Base-by-base conservation (phyloP, 1,140 invertebrate species). In the Heliconius melpomene region DNA sequence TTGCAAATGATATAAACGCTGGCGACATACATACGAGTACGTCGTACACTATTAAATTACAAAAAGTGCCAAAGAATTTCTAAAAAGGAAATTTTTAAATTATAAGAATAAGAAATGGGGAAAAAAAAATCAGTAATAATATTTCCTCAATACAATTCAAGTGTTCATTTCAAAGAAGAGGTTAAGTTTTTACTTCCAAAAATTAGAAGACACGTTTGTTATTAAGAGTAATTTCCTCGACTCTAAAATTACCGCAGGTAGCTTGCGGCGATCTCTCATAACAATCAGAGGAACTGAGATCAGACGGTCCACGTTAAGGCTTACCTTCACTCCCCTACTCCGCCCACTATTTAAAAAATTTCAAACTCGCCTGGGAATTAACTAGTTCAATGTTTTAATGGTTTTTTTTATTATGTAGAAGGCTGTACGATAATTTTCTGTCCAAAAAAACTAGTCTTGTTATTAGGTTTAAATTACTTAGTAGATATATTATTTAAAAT, bases 271-370 rank as follows among this genome's bases (percentile, higher is more conserved):
- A 84, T 86, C 80, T 86, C 87, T 84, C 84, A 83, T 84, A 86
- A 89, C 89, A 90, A 91, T 91, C 87, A 90, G 88, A 80, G 80
- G 82, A 87, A 82, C 82, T 81, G 77, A 82, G 83, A 82, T 85
- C 80, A 83, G 84, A 83, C 80, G 80, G 82, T 75, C 81, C 86
- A 89, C 84, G 85, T 87, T 83, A 91, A 91, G 90, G 89, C 86
- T 90, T 88, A 89, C 85, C 86, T 88, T 84, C 79, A 84, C 85
- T 84, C 74, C 82, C 57, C 75, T 77, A 82, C 86, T 75, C 86
- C 92, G 91, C 93, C 93, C 91, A 91, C 93, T 91, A 89, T 93
- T 94, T 94, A 93, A 93, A 86, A 46, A 92, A 91, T 91, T 87
- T 91, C 90, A 84, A 86, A 88, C 87, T 86, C 83, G 87, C 86